Conservation (phyloP, 2,113 vertebrate species). For the Patagioenas fasciata region DNA sequence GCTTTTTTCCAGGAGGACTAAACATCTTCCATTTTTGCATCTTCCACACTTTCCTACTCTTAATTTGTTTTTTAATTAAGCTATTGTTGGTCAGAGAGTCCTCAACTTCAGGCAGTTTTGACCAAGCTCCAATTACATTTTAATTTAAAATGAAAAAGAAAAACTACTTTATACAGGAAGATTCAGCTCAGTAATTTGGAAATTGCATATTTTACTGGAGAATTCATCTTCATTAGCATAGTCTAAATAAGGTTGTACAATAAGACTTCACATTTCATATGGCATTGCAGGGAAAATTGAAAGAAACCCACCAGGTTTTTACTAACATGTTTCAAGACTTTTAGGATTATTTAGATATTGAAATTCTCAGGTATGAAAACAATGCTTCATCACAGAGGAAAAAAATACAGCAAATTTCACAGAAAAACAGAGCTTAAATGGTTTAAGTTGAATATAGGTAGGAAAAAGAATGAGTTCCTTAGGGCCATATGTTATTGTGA, state of each 20-base stretch:
- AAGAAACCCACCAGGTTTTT: background rate
- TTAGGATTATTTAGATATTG: background rate
- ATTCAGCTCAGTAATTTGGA: background rate
- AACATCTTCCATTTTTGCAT: background rate
- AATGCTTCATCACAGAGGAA: background rate
- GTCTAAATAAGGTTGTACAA: background rate
- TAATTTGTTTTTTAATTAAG: constrained; percentile 12
- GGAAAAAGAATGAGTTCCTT: constrained; percentile 16
- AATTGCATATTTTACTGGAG: background rate
- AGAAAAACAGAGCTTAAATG: constrained; percentile 10
- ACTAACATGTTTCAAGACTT: background rate
- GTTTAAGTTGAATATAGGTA: background rate
- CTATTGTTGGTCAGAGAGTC: background rate
- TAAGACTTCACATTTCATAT: background rate
- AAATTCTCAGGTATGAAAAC: background rate
- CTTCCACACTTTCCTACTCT: background rate
- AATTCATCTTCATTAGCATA: constrained; percentile 21
- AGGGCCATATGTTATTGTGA: constrained; percentile 28
- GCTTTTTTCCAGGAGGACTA: background rate
- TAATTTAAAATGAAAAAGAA: constrained; percentile 50
- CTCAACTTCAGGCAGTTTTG: constrained; percentile 25
- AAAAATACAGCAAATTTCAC: constrained; percentile 7
- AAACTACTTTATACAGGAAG: background rate
- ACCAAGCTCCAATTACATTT: constrained; percentile 23
- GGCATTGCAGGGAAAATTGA: background rate